Percentiles rank a stretch among this genome's conserved stretches.
These are phyloP conservation scores for Glossophaga mutica DNA, from an alignment of 2,797 vertebrate species.

Conservation along the genomic window DNA sequence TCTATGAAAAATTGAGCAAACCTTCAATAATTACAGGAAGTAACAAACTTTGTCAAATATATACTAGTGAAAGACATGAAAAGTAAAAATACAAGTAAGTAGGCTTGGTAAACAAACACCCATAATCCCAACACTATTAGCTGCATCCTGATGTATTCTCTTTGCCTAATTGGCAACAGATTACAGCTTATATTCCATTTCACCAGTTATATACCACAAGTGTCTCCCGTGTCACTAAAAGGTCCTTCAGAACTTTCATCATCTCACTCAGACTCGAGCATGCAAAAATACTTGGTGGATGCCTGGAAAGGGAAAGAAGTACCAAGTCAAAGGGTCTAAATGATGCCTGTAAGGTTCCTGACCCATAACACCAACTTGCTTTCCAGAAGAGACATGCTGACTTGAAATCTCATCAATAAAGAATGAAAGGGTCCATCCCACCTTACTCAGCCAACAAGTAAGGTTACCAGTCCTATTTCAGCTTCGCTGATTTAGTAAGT, in stretches of 20 bases:
- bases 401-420: neutral
- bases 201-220: neutral
- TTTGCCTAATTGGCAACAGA: neutral
- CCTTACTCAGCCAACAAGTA: neutral
- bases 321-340: neutral
- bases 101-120: constrained; percentile 15
- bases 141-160: neutral
- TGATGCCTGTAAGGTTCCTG: neutral
- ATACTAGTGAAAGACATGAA: neutral
- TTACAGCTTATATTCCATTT: neutral
- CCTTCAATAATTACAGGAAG: constrained; percentile 22
- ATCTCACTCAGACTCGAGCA: neutral
- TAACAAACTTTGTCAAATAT: constrained; percentile 30
- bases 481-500: neutral
- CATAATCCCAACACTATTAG: neutral
- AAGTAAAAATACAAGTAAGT: neutral
- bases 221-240: neutral
- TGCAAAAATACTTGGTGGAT: neutral
- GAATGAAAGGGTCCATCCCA: neutral
- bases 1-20: constrained; percentile 30
- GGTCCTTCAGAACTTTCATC: neutral
- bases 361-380: neutral
- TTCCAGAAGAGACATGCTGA: neutral
- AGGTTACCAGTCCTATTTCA: neutral
- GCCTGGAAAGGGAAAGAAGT: neutral